phyloP scores from a whole-genome alignment of 2,888 invertebrate genomes.

The Calameuta pallipes region DNA sequence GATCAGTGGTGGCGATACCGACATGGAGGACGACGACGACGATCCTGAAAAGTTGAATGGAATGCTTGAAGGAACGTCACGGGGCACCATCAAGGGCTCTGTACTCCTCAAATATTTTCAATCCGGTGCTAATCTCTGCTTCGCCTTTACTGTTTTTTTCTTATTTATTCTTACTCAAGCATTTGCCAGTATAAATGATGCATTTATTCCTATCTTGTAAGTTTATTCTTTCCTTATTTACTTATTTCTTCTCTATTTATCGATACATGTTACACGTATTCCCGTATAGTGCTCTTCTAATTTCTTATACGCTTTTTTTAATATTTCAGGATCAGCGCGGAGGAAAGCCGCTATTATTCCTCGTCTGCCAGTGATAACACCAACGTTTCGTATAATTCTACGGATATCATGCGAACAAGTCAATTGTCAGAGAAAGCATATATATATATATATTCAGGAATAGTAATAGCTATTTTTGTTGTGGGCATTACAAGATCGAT shows the following conservation, averaged over 20 bases:
- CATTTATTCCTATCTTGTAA: slow-evolving; percentile 70
- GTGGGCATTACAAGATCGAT: slow-evolving; percentile 67
- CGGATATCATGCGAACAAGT: slow-evolving; percentile 17
- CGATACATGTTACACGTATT: too few species aligned
- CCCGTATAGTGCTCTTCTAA: too few species aligned
- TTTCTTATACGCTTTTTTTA: neutral
- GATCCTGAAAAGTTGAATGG: slow-evolving; percentile 46
- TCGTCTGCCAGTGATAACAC: neutral
- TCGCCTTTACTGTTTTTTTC: slow-evolving; percentile 64
- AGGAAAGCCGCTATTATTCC: slow-evolving; percentile 59
- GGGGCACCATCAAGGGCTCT: slow-evolving; percentile 65
- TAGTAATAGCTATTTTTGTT: slow-evolving; percentile 66
- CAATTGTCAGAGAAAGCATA: slow-evolving; percentile 62
- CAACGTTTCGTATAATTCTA: neutral
- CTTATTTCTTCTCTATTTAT: too few species aligned
- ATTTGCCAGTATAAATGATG: slow-evolving; percentile 75
- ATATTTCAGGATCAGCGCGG: slow-evolving; percentile 71
- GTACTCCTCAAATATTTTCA: slow-evolving; percentile 68
- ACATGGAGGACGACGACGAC: slow-evolving; percentile 53
- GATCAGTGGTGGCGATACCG: slow-evolving; percentile 45
- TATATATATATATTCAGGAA: slow-evolving; percentile 72
- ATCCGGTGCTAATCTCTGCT: slow-evolving; percentile 68
- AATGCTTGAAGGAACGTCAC: slow-evolving; percentile 64
- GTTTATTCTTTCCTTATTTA: slow-evolving; percentile 24
- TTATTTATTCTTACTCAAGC: slow-evolving; percentile 71